Percentiles rank a stretch among this genome's conserved stretches.
phyloP scores from a whole-genome alignment of 2,888 invertebrate species.

The Chirona hameri region DNA sequence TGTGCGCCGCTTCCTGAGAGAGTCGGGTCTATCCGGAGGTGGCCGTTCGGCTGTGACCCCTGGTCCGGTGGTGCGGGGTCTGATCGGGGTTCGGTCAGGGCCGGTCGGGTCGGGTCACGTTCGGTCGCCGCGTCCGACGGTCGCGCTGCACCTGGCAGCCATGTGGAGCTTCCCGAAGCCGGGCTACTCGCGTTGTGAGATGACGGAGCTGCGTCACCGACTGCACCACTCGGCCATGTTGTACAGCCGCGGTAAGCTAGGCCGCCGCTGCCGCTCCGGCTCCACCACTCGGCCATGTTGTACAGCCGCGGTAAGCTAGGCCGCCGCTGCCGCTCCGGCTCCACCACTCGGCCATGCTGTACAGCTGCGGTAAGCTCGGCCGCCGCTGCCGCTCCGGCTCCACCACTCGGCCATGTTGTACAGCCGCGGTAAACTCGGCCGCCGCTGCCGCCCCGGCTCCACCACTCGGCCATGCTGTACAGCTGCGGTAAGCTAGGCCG shows the following conservation, averaged over 20 bases:
- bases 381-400: too few species aligned
- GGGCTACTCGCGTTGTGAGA: background rate
- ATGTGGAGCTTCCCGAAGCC: constrained; percentile 25
- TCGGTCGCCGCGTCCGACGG: too few species aligned
- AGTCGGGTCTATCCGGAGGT: background rate
- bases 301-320: background rate
- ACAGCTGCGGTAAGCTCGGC: too few species aligned
- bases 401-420: too few species aligned
- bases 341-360: too few species aligned
- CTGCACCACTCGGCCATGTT: constrained; percentile 6
- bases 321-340: background rate
- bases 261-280: background rate
- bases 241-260: background rate
- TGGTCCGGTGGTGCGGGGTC: too few species aligned
- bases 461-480: constrained; percentile 1
- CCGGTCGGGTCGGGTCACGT: too few species aligned
- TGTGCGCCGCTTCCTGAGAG: background rate
- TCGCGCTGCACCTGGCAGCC: background rate
- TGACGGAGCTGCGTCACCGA: background rate
- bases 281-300: too few species aligned
- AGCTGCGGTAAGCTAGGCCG: background rate
- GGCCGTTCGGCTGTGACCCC: too few species aligned
- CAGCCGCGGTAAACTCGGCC: too few species aligned
- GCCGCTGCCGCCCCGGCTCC: constrained; percentile 1
- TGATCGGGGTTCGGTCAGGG: too few species aligned